A percentile compares a stretch with the other conserved stretches of the same genome.
These are phyloP conservation scores for Pipistrellus nathusii DNA, from an alignment of 2,797 vertebrate species.

Conservation along the genomic window DNA sequence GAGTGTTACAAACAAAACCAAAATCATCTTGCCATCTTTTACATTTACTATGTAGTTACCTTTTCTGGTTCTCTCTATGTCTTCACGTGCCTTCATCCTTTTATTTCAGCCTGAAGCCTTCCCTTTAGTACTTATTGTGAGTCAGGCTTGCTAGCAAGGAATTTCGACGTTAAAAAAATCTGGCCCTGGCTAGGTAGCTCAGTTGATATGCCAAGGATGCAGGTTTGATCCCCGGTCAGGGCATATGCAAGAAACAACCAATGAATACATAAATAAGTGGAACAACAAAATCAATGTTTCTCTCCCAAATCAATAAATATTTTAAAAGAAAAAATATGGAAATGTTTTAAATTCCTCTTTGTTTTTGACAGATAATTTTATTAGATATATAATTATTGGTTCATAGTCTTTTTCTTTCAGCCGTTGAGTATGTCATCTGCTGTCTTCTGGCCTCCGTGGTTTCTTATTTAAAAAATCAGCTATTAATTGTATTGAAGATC, in stretches of 20 bases:
- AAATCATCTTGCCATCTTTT: background rate
- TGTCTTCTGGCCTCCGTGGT: background rate
- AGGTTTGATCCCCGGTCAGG: too few species aligned
- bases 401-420: background rate
- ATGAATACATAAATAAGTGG: background rate
- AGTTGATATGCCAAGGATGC: too few species aligned
- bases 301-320: background rate
- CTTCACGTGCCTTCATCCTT: background rate
- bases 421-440: background rate
- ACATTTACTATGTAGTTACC: background rate
- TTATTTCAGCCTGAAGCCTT: background rate
- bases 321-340: background rate
- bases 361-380: constrained; percentile 14
- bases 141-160: background rate
- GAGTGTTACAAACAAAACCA: background rate
- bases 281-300: background rate
- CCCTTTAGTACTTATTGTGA: background rate
- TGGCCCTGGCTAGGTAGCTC: too few species aligned
- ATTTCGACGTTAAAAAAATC: background rate
- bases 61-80: background rate
- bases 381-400: background rate
- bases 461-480: background rate
- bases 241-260: background rate
- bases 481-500: background rate
- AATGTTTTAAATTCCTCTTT: background rate